Evolutionary conservation across 2,797 vertebrate species (phyloP).

Genomic region (Ctenochaetus hawaiiensis): DNA sequence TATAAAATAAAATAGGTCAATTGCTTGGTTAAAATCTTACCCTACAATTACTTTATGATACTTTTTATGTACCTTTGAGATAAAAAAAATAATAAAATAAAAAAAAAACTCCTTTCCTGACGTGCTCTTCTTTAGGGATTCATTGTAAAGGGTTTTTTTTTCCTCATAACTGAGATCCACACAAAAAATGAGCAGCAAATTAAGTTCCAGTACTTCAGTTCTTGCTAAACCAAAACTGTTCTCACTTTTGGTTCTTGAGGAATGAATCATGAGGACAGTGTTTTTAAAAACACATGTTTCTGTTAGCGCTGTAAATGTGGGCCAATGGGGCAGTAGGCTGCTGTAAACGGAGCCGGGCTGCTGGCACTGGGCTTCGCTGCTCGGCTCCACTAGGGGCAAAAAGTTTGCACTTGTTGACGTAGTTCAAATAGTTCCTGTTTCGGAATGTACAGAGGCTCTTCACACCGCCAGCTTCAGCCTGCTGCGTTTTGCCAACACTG

Average conservation of each 20-base stretch:
- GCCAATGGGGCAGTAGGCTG: constrained; percentile 23
- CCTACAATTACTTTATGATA: not conserved
- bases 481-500: not conserved
- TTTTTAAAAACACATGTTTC: not conserved
- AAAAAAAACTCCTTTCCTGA: not conserved
- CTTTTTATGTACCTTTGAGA: not conserved
- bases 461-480: constrained; percentile 6
- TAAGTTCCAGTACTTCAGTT: not conserved
- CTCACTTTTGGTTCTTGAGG: not conserved
- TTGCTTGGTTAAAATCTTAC: not conserved
- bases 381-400: constrained; percentile 49
- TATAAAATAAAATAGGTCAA: not conserved
- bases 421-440: constrained; percentile 80
- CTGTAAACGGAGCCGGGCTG: not conserved
- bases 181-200: no score
- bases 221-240: not conserved
- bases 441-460: constrained; percentile 49
- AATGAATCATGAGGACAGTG: not conserved
- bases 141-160: not conserved
- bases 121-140: not conserved
- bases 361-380: constrained; percentile 6
- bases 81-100: not conserved
- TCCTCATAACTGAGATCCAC: not conserved
- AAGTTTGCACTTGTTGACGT: constrained; percentile 70
- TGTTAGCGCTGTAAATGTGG: not conserved